phyloP scores from a whole-genome alignment of 2,113 vertebrate genomes.

The Astatoreochromis straeleni region DNA sequence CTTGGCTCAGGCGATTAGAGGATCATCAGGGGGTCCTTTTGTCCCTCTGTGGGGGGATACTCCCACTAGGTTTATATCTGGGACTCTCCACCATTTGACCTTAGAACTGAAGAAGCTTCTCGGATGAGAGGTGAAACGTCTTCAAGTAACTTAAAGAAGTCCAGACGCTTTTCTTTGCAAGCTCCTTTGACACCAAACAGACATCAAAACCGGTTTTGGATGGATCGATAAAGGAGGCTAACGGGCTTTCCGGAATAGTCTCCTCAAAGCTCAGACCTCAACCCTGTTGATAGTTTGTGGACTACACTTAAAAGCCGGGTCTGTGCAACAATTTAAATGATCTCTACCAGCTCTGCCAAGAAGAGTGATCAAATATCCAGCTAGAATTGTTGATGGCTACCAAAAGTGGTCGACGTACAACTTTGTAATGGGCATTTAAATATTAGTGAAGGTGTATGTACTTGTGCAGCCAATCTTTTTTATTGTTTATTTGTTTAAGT shows the following conservation, averaged over 20 bases:
- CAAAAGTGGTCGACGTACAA: not conserved
- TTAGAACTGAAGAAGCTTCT: too few relatives aligned
- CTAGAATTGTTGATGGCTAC: not conserved
- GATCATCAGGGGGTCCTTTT: too few relatives aligned
- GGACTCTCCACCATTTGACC: too few relatives aligned
- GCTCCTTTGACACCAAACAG: not conserved
- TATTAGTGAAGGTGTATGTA: not conserved
- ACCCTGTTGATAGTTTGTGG: not conserved
- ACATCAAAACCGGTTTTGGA: not conserved
- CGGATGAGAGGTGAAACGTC: too few relatives aligned
- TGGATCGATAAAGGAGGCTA: not conserved
- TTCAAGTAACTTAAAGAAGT: too few relatives aligned
- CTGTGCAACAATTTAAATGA: not conserved
- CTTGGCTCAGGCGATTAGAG: too few relatives aligned
- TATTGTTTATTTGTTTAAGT: not conserved
- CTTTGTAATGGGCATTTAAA: not conserved
- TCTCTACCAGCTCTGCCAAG: not conserved
- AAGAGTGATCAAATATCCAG: not conserved
- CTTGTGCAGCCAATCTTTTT: not conserved
- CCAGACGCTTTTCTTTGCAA: too few relatives aligned
- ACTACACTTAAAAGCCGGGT: rapidly evolving
- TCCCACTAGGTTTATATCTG: too few relatives aligned
- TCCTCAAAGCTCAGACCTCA: not conserved
- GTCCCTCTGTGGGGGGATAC: too few relatives aligned
- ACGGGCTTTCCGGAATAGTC: rapidly evolving